phyloP scores from a whole-genome alignment of 2,888 invertebrate genomes.

The Heliconius sara region DNA sequence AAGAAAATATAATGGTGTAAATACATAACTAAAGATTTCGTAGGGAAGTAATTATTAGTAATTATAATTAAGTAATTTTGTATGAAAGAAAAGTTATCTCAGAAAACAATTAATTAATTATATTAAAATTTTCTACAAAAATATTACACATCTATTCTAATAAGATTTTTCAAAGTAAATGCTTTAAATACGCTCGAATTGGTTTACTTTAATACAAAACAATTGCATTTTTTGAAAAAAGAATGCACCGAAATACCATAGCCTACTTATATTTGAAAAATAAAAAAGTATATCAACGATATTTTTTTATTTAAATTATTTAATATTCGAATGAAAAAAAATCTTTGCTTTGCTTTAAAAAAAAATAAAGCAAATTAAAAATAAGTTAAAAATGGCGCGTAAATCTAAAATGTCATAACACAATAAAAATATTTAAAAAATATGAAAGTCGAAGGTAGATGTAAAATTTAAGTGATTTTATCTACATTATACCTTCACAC shows the following conservation, averaged over 20 bases:
- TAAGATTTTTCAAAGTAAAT: too few relatives aligned
- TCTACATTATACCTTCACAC: conserved; percentile 56
- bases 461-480: conserved; percentile 9
- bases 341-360: background rate
- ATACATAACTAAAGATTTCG: too few relatives aligned
- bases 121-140: too few relatives aligned
- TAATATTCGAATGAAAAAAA: background rate
- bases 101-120: too few relatives aligned
- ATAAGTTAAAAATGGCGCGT: conserved; percentile 1
- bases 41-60: too few relatives aligned
- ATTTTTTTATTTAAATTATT: background rate
- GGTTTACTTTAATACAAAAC: too few relatives aligned
- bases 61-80: too few relatives aligned
- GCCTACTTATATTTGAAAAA: background rate
- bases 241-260: background rate
- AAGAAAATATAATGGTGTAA: too few relatives aligned
- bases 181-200: too few relatives aligned
- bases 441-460: conserved; percentile 40
- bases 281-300: background rate
- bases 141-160: too few relatives aligned
- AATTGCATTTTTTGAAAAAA: background rate
- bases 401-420: background rate
- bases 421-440: background rate
- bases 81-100: too few relatives aligned
- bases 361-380: background rate